A percentile compares a stretch with the other conserved stretches of the same genome.
Evolutionary conservation across 2,797 vertebrate species (phyloP).

Genomic region (Peromyscus melanophrys): DNA sequence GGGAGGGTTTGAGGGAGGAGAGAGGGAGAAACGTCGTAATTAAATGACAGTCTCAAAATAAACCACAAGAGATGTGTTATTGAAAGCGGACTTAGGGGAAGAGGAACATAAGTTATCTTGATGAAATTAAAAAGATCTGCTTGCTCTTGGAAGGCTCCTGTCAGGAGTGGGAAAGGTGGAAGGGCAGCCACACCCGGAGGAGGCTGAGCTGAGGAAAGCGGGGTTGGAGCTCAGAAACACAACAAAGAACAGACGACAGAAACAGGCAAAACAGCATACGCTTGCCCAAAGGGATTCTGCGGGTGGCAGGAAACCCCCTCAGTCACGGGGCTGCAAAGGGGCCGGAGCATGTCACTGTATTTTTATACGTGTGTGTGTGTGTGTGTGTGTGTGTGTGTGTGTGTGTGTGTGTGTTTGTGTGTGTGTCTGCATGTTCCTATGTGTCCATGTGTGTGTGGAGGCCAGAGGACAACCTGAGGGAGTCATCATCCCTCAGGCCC

Average conservation of each 20-base stretch:
- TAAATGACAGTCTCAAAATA: background rate
- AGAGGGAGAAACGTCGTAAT: background rate
- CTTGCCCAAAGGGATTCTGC: background rate
- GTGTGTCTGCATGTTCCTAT: background rate
- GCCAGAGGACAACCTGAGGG: background rate
- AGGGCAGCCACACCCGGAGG: background rate
- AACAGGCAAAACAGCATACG: background rate
- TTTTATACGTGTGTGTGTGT: no score
- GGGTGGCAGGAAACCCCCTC: no score
- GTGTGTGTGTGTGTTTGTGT: rapidly evolving
- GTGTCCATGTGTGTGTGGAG: background rate
- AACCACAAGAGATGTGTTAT: background rate
- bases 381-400: background rate
- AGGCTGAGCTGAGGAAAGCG: no score
- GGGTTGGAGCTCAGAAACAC: background rate
- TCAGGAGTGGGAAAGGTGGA: background rate
- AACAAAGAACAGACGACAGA: background rate
- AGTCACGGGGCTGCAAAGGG: background rate
- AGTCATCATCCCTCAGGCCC: background rate
- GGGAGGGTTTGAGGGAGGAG: background rate
- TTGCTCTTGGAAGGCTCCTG: background rate
- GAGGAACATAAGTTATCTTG: background rate
- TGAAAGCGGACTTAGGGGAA: background rate
- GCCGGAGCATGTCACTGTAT: no score
- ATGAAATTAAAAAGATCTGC: background rate